Percentiles rank a stretch among this genome's conserved stretches.
phyloP scores from a whole-genome alignment of 2,113 vertebrate species.

The Ageneiosus marmoratus region DNA sequence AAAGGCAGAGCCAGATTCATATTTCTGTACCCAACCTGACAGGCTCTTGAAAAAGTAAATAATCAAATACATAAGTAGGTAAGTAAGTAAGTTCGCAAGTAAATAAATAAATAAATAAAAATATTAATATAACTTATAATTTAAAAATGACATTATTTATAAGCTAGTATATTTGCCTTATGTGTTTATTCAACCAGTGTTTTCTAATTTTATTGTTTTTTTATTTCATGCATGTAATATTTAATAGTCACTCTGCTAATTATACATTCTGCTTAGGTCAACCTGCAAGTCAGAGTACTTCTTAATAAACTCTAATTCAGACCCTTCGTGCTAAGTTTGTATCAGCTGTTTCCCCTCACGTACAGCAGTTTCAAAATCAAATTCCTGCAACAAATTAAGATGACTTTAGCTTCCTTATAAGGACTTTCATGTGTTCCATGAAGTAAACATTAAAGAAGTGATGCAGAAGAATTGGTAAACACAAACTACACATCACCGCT shows the following conservation, averaged over 20 bases:
- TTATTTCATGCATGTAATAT: background rate
- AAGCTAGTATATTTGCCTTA: background rate
- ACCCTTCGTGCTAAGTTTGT: background rate
- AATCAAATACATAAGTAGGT: background rate
- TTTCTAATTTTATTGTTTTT: background rate
- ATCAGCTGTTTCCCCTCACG: slow-evolving; percentile 38
- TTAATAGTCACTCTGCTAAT: background rate
- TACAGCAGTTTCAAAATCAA: slow-evolving; percentile 43
- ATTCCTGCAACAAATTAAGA: slow-evolving; percentile 63
- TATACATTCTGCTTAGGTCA: background rate
- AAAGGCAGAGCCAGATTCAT: background rate
- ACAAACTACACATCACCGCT: background rate
- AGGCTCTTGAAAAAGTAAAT: background rate
- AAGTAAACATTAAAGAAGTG: slow-evolving; percentile 39
- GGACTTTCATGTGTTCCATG: slow-evolving; percentile 44
- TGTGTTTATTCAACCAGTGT: background rate
- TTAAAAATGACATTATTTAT: background rate
- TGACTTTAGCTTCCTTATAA: slow-evolving; percentile 67
- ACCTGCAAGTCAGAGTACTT: background rate
- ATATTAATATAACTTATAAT: no score
- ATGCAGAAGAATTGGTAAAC: slow-evolving; percentile 22
- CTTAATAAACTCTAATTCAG: background rate
- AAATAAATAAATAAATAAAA: background rate
- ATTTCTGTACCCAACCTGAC: background rate
- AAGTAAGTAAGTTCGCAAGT: background rate